phyloP scores from a whole-genome alignment of 2,797 vertebrate genomes.

The Setipinna tenuifilis region DNA sequence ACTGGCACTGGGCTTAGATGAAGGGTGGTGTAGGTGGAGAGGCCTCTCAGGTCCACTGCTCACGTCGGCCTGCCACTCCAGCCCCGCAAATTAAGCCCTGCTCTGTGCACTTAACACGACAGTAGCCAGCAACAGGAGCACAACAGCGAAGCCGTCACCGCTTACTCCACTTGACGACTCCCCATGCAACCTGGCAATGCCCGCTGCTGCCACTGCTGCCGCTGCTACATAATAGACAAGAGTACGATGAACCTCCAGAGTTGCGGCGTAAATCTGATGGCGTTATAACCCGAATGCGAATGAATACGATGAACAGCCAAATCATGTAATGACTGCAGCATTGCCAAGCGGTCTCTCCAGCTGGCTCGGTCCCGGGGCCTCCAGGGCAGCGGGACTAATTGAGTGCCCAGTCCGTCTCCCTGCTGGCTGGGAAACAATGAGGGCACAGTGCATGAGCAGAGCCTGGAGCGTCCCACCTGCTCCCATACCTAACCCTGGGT shows the following conservation, averaged over 20 bases:
- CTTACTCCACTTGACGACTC: background rate
- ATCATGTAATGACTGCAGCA: constrained; percentile 62
- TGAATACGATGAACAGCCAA: constrained; percentile 60
- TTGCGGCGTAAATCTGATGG: background rate
- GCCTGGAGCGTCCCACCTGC: constrained; percentile 39
- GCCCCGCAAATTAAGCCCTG: constrained; percentile 30
- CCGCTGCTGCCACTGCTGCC: background rate
- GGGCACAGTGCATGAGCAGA: constrained; percentile 19
- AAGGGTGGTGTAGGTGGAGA: constrained; percentile 63
- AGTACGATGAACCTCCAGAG: background rate
- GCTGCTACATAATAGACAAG: background rate
- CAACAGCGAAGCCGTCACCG: background rate
- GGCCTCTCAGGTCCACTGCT: constrained; percentile 40
- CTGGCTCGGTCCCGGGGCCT: constrained; percentile 60
- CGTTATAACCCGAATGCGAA: constrained; percentile 59
- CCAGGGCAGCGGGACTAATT: constrained; percentile 59
- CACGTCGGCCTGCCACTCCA: constrained; percentile 29
- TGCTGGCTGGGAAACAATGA: constrained; percentile 42
- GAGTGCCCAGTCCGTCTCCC: constrained; percentile 50
- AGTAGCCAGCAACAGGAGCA: background rate
- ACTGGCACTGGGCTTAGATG: constrained; percentile 65
- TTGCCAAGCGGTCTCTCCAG: constrained; percentile 66
- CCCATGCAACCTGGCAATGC: background rate
- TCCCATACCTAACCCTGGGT: constrained; percentile 23
- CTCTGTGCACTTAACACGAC: constrained; percentile 22